Conservation (phyloP, 2,888 invertebrate species). For the Herminia tarsipennalis region DNA sequence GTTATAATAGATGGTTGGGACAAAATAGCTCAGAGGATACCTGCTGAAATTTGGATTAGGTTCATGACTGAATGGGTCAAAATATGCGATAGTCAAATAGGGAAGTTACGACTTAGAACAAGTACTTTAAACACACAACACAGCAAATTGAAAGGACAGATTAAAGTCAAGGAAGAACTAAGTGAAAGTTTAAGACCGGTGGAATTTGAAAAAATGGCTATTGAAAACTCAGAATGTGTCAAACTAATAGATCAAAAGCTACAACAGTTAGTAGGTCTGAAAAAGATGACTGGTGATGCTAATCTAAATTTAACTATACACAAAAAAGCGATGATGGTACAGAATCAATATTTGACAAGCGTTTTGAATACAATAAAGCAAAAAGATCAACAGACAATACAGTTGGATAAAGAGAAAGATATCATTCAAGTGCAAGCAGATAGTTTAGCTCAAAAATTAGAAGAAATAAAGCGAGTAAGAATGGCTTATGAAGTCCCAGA, state of each 20-base stretch:
- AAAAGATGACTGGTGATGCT: conserved; percentile 86
- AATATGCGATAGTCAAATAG: conserved; percentile 81
- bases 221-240: conserved; percentile 84
- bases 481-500: conserved; percentile 82
- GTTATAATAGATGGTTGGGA: conserved; percentile 84
- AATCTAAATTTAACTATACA: conserved; percentile 84
- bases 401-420: conserved; percentile 71
- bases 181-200: conserved; percentile 86
- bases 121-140: conserved; percentile 83
- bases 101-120: conserved; percentile 85
- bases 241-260: conserved; percentile 84
- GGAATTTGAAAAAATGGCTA: conserved; percentile 87
- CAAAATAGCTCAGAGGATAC: conserved; percentile 86
- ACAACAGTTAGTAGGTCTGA: conserved; percentile 81
- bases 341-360: conserved; percentile 71
- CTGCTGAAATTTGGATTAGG: conserved; percentile 86
- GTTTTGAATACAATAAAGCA: conserved; percentile 69
- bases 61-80: conserved; percentile 87
- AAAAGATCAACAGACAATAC: conserved; percentile 68
- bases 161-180: conserved; percentile 83
- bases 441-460: conserved; percentile 60
- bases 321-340: conserved; percentile 84
- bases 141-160: conserved; percentile 81
- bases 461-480: conserved; percentile 68
- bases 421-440: conserved; percentile 70